These are phyloP conservation scores for Smittia sp. DNA, from an alignment of 2,888 invertebrate genomes.

Conservation along the genomic window DNA sequence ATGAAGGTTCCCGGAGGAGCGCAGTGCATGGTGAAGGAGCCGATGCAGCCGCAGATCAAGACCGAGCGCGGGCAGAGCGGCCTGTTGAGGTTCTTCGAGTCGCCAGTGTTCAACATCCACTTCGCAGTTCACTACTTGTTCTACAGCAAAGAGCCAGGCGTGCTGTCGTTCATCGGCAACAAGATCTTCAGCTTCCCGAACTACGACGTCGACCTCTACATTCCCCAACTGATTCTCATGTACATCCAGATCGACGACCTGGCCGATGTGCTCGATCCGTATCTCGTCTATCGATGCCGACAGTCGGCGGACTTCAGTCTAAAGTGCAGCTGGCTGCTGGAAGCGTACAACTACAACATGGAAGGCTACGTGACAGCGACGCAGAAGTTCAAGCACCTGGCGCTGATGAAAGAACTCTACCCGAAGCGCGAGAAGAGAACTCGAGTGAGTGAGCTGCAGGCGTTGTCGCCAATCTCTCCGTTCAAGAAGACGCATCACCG, in stretches of 20 bases:
- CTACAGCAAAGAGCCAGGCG: conserved; percentile 97
- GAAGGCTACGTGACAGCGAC: conserved; percentile 47
- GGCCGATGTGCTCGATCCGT: conserved; percentile 87
- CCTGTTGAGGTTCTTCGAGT: conserved; percentile 79
- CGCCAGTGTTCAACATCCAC: conserved; percentile 95
- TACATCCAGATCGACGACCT: conserved; percentile 97
- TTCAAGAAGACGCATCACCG: conserved; percentile 78
- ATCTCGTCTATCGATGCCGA: conserved; percentile 81
- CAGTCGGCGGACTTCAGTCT: conserved; percentile 94
- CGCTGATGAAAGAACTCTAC: conserved; percentile 53
- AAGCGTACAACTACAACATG: conserved; percentile 68
- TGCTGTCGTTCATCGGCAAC: conserved; percentile 96
- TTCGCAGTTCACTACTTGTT: conserved; percentile 98
- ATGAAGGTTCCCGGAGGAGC: conserved; percentile 51
- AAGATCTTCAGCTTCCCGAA: conserved; percentile 93
- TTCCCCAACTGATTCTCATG: conserved; percentile 97
- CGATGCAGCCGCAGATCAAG: conserved; percentile 45
- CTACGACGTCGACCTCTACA: conserved; percentile 92
- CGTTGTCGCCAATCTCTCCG: conserved; percentile 48
- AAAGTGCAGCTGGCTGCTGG: conserved; percentile 93
- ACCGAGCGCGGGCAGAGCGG: conserved; percentile 52
- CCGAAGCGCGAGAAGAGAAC: conserved; percentile 50
- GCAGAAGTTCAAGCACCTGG: conserved; percentile 51
- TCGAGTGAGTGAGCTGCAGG: neutral
- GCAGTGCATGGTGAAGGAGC: conserved; percentile 47